Base-by-base conservation (phyloP, 2,888 invertebrate species). In the Synergus japonicus region DNA sequence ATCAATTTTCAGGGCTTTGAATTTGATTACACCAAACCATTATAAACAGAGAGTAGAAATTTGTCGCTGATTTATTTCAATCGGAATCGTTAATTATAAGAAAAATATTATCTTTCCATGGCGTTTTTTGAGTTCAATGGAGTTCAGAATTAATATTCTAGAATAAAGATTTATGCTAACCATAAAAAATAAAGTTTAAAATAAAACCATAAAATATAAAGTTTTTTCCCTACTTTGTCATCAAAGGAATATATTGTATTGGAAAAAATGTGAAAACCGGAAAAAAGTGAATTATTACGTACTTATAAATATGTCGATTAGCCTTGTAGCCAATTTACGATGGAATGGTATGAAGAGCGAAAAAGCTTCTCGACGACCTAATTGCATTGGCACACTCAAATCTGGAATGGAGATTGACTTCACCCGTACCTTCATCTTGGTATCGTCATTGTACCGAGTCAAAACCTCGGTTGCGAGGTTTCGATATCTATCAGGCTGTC, bases 261-360 rank as follows among this genome's bases (percentile, higher is more conserved):
- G 10, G 22, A 22, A 29, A 29, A 22, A 29, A 29, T 60, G 2
- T 22, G 22, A 10, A 22, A 22, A 22, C 10, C 60, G 22, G 4
- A 12, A 60, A 22, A 9, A 41, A 29, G 13, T 15, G 15, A 73
- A 67, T 29, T 77, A 49, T 76, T 78, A 67, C 82, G 15, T 79
- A 94, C 96, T 93, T 93, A 96, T 92, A 78, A 97, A 95, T 41
- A 95, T 93, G 77, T 95, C 93, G 77, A 96, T 95, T 80, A 97
- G 94, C 83, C 95, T 93, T 0, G 94, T 94, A 7, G 97, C 96
- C 90, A 96, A 94, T 76, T 93, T 93, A 66, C 95, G 94, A 90
- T 97, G 97, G 22, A 91, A 92, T 0, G 95, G 95, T 80, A 96
- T 93, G 89, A 97, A 97, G 22, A 96, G 92, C 0, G 97, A 96